Evolutionary conservation across 2,888 invertebrate species (phyloP).

Genomic region (Sinotaia quadrata): DNA sequence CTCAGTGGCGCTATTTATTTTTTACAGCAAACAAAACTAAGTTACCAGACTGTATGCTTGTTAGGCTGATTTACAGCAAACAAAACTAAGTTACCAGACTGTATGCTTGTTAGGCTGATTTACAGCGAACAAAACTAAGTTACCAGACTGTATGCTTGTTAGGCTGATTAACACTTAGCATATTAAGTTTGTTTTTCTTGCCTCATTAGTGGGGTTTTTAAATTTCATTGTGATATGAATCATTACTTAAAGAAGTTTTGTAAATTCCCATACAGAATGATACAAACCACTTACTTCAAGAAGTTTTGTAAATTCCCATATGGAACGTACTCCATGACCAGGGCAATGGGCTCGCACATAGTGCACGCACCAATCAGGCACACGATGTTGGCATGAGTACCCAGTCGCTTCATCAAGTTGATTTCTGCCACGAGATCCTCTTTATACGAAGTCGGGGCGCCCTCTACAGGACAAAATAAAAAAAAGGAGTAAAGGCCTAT

Average conservation of each 20-base stretch:
- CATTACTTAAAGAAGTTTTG: conserved; percentile 70
- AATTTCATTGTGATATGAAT: too few species aligned
- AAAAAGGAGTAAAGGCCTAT: too few species aligned
- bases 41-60: too few species aligned
- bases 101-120: too few species aligned
- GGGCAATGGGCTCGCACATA: conserved; percentile 79
- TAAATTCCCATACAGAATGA: conserved; percentile 84
- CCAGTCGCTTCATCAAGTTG: conserved; percentile 83
- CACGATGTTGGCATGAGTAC: conserved; percentile 84
- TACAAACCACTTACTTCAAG: conserved; percentile 57
- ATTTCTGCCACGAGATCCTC: conserved; percentile 86
- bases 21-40: too few species aligned
- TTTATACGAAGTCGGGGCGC: conserved; percentile 68
- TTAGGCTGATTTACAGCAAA: too few species aligned
- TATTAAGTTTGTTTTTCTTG: too few species aligned
- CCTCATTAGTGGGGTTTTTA: neutral
- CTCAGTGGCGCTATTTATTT: too few species aligned
- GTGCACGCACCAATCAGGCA: conserved; percentile 84
- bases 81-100: too few species aligned
- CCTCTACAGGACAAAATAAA: conserved; percentile 67
- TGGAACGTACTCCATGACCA: conserved; percentile 85
- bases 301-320: conserved; percentile 80
- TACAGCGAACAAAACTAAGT: too few species aligned
- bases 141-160: too few species aligned
- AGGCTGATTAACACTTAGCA: too few species aligned